A percentile compares a stretch with the other conserved stretches of the same genome.
Evolutionary conservation across 2,888 invertebrate species (phyloP).

Genomic region (Drymonia ruficornis): DNA sequence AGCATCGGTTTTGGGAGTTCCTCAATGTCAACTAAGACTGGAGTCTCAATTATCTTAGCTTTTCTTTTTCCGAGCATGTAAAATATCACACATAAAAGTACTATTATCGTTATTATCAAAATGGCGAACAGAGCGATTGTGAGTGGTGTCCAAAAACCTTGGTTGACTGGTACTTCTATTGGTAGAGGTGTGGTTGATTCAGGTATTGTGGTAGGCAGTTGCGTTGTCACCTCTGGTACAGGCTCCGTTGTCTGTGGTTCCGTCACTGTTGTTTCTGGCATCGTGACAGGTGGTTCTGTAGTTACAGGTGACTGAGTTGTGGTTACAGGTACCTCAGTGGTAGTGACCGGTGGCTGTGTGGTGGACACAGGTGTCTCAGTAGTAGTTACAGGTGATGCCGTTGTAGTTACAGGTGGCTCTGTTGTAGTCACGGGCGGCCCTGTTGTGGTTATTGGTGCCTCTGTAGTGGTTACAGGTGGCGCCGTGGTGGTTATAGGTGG

Average conservation of each 20-base stretch:
- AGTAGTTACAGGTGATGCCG: constrained; percentile 6
- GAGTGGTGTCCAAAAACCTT: constrained; percentile 39
- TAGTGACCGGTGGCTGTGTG: constrained; percentile 1
- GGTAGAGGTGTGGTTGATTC: background rate
- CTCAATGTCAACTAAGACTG: constrained; percentile 20
- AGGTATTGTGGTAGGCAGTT: background rate
- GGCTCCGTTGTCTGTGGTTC: background rate
- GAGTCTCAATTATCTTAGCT: constrained; percentile 9
- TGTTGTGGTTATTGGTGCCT: constrained; percentile 5
- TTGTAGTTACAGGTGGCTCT: constrained; percentile 3
- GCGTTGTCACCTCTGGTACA: background rate
- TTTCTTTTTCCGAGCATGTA: constrained; percentile 34
- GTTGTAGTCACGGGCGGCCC: constrained; percentile 7
- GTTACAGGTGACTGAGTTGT: no score
- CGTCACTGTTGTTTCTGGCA: background rate
- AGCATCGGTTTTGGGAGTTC: constrained; percentile 18
- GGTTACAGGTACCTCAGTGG: constrained; percentile 6
- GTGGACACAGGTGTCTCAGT: constrained; percentile 5
- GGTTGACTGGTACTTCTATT: background rate
- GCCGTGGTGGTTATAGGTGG: constrained; percentile 8
- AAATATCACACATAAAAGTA: constrained; percentile 26
- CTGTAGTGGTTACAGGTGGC: constrained; percentile 10
- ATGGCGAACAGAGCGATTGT: constrained; percentile 35
- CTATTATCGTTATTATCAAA: constrained; percentile 25
- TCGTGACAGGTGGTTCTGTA: constrained; percentile 5